A percentile compares a stretch with the other conserved stretches of the same genome.
phyloP scores from a whole-genome alignment of 2,797 vertebrate genomes.

The Morus bassanus region DNA sequence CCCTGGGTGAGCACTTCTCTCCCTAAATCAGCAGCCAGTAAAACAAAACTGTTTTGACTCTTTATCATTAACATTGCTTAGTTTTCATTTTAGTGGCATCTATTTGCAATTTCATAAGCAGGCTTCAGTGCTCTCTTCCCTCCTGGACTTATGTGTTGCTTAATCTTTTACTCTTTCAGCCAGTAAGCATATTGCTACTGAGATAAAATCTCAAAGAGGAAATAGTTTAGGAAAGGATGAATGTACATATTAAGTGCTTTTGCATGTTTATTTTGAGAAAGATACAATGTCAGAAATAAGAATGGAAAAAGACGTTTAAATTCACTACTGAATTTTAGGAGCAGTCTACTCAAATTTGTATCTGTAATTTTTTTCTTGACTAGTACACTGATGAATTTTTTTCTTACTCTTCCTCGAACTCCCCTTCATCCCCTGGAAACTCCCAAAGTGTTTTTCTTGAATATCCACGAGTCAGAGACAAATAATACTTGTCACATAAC shows the following conservation, averaged over 20 bases:
- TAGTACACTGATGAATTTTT: background rate
- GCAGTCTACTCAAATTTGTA: background rate
- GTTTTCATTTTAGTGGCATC: background rate
- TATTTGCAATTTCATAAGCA: background rate
- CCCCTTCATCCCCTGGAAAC: background rate
- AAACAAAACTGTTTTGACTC: background rate
- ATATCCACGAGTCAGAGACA: background rate
- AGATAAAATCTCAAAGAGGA: conserved; percentile 58
- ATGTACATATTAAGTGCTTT: background rate
- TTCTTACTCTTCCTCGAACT: background rate
- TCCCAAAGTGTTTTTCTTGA: background rate
- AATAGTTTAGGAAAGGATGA: conserved; percentile 28
- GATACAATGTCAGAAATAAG: background rate
- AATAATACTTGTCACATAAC: background rate
- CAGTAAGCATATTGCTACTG: background rate
- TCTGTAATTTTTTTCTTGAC: background rate
- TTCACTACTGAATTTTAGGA: background rate
- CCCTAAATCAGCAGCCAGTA: background rate
- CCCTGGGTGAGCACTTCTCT: conserved; percentile 7
- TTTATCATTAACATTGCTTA: background rate
- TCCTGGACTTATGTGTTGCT: background rate
- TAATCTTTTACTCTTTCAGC: conserved; percentile 28
- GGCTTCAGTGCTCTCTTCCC: background rate
- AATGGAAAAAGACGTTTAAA: fast-evolving
- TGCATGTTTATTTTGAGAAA: conserved; percentile 17